Evolutionary conservation across 2,888 invertebrate genomes (phyloP), one percentile per base, ranked within the genome.

Genomic region (Azorinus chamasolen): DNA sequence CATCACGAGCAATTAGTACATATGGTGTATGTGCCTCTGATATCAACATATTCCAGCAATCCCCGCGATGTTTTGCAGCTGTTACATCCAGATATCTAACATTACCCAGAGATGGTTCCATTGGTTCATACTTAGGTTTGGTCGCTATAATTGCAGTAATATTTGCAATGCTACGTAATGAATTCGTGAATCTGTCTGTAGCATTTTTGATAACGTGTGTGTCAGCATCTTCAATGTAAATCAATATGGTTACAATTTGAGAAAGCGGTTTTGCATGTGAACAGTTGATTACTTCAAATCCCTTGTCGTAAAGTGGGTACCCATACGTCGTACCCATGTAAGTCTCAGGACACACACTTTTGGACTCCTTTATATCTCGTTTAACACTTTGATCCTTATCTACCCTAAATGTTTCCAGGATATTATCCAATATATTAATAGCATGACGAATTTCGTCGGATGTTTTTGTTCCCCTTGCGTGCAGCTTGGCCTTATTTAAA

Each of bases 11-110:
- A 4, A 91, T 41, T 1, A 91, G 69, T 0, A 86, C 85, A 62
- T 89, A 91, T 1, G 87, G 87, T 0, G 90, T 91, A 8, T 55
- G 69, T 8, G 85, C 87, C 6, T 59, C 22, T 8, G 59, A 37
- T 8, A 88, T 61, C 6, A 89, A 57, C 1, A 45, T 27, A 64
- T 90, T 91, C 80, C 83, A 86, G 5, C 87, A 89, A 16, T 79
- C 73, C 4, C 32, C 32, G 32, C 32, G 4, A 10, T 10, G 4
- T 4, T 32, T 32, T 32, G 10, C 4, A 32, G 32, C 32, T 10
- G 4, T 32, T 32, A 32, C 10, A 10, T 32, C 32, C 4, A 32
- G 5, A 10, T 6, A 32, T 10, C 10, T 4, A 32, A 32, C 32
- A 10, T 32, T 32, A 6, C 32, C 10, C 10, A 10, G 4, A 10